Conservation (phyloP, 2,888 invertebrate genomes). For the Galerucella nymphaeae region DNA sequence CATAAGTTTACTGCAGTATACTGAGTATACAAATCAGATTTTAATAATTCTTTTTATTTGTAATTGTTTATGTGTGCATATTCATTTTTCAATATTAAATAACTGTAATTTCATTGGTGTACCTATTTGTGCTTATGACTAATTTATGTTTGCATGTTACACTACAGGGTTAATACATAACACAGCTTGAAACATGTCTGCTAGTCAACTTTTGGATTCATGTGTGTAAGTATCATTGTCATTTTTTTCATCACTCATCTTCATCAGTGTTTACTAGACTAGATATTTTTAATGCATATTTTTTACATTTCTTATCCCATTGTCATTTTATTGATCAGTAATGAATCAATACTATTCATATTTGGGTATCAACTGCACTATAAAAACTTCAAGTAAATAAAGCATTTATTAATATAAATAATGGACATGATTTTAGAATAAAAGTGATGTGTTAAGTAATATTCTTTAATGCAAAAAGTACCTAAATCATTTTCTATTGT, state of each 20-base stretch:
- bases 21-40: not conserved
- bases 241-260: conserved; percentile 11
- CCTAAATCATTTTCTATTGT: too few relatives aligned
- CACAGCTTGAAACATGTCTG: conserved; percentile 68
- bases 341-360: too few relatives aligned
- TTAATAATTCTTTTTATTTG: not conserved
- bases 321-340: too few relatives aligned
- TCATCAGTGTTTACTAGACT: conserved; percentile 25
- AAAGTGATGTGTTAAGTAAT: not conserved
- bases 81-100: conserved; percentile 4
- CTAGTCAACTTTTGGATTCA: conserved; percentile 74
- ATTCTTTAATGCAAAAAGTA: too few relatives aligned
- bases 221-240: conserved; percentile 70
- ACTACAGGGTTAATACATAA: conserved; percentile 57
- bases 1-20: not conserved
- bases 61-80: not conserved
- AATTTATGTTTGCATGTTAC: conserved; percentile 58
- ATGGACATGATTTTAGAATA: not conserved
- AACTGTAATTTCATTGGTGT: conserved; percentile 39
- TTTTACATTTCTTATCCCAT: not conserved
- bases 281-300: not conserved
- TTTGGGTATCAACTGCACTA: not conserved
- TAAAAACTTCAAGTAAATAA: not conserved
- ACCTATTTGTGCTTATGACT: conserved; percentile 40
- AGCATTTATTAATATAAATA: not conserved